Base-by-base conservation (phyloP, 2,113 vertebrate species). In the Amazona guildingii region DNA sequence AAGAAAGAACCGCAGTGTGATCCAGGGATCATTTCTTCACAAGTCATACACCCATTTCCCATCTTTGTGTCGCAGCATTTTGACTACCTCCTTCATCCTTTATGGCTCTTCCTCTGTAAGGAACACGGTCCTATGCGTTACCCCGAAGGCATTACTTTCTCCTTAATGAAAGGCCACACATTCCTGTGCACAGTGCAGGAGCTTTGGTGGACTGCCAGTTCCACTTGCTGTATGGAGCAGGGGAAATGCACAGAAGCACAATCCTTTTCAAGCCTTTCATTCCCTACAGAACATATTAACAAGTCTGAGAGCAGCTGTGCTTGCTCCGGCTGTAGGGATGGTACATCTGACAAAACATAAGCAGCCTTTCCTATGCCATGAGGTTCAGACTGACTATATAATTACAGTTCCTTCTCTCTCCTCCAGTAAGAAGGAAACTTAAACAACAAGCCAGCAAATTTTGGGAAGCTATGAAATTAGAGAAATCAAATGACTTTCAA, bases 401-500 rank as follows among this genome's bases (percentile, higher is more conserved):
- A 89, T 83, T 83, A 52, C 64, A 67, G 57, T 33, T 93, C 52
- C 90, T 95, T 64, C 57, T 64, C 79, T 90, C 93, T 87, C 82
- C 46, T 90, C 67, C 61, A 90, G 86, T 62, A 92, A 93, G 84
- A 93, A 94, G 80, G 80, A 93, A 95, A 92, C n/a, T 89, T 93
- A 84, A 93, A 96, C 92, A 97, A 94, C 87, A 93, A 96, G 98
- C 88, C 81, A 94, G 76, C 61, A 97, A 92, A 88, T 89, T 97
- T 94, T 93, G 96, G 94, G 96, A 96, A 83, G 51, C 81, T 92
- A 51, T 96, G 96, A 96, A 94, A 95, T 88, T 74, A 67, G 83
- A 97, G 84, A 96, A 96, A 97, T 96, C 83, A 94, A 97, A 94
- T 96, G 78, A 89, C 92, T 95, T 87, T 94, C 97, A 96, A 94